Evolutionary conservation across 2,888 invertebrate genomes (phyloP), one percentile per base, ranked within the genome.

Genomic region (Macrostomum cliftonense): DNA sequence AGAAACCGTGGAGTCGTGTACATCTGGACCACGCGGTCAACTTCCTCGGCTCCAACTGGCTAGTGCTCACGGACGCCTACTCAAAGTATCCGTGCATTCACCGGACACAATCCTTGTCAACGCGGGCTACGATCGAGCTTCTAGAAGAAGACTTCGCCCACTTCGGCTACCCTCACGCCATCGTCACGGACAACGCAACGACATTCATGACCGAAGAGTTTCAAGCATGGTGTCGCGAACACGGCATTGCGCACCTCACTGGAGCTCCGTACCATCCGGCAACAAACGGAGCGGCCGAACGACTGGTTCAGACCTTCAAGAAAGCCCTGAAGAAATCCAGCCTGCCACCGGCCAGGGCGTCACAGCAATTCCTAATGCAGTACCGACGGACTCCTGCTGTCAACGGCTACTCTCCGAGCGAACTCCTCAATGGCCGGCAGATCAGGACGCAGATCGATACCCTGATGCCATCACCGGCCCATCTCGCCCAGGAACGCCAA

Each of bases 1-100:
- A 45, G 12, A 49, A 50, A 37, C 55, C 58, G n/a, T 62, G 58
- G 61, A 46, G 47, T 11, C 46, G 60, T 9, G 12, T 62, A 1
- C 60, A 61, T 39, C 42, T 59, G 17, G 59, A 61, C 45, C 58
- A 54, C 46, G 59, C 59, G n/a, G 58, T 55, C 17, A 56, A 52
- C 37, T 48, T 54, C 37, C 12, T 49, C 40, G 55, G 53, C 2
- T 43, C 46, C 42, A 54, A 52, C 43, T 55, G 53, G 43, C 48
- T 61, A 12, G 44, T 59, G 9, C 36, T 56, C 9, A 46, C 57
- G 1, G 57, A 61, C 40, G 54, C 57, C 1, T 43, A 57, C 39
- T 55, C 55, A 11, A 59, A 60, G 45, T 59, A 55, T 53, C 46
- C 53, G 2, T 56, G 57, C 20, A 53, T 54, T 21, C 39, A 44